phyloP scores from a whole-genome alignment of 2,113 vertebrate genomes.

The Lagopus muta region DNA sequence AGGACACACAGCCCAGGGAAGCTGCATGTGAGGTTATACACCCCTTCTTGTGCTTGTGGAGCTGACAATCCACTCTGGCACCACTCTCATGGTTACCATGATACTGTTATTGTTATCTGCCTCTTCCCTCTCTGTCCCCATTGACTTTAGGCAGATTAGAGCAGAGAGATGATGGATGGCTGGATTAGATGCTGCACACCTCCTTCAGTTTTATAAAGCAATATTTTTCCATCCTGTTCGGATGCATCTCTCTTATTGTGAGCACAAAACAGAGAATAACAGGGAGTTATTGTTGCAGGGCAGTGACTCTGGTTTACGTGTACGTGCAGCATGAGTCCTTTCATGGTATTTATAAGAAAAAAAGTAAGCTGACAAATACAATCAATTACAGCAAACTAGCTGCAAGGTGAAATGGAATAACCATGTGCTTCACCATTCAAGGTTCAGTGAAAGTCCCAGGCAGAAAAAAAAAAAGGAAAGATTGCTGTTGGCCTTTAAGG shows the following conservation, averaged over 20 bases:
- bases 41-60: not conserved
- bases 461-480: conserved; percentile 3
- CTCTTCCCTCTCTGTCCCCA: conserved; percentile 20
- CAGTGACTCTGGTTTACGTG: not conserved
- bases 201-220: conserved; percentile 17
- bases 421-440: not conserved
- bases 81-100: not conserved
- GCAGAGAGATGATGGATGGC: conserved; percentile 31
- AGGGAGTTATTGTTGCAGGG: not conserved
- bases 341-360: not conserved
- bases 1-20: not conserved
- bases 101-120: conserved; percentile 10
- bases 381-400: conserved; percentile 50
- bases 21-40: not conserved
- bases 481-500: conserved; percentile 31
- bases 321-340: not conserved
- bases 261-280: not conserved
- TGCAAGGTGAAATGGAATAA: conserved; percentile 53
- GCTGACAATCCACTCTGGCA: not conserved
- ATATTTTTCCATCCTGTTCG: conserved; percentile 26
- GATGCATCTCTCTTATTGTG: not conserved
- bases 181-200: conserved; percentile 27
- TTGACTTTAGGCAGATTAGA: conserved; percentile 34
- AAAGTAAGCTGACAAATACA: conserved; percentile 14
- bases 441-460: conserved; percentile 30